A percentile compares a stretch with the other conserved stretches of the same genome.
Conservation (phyloP, 2,797 vertebrate genomes). For the Myiotriccus ornatus region DNA sequence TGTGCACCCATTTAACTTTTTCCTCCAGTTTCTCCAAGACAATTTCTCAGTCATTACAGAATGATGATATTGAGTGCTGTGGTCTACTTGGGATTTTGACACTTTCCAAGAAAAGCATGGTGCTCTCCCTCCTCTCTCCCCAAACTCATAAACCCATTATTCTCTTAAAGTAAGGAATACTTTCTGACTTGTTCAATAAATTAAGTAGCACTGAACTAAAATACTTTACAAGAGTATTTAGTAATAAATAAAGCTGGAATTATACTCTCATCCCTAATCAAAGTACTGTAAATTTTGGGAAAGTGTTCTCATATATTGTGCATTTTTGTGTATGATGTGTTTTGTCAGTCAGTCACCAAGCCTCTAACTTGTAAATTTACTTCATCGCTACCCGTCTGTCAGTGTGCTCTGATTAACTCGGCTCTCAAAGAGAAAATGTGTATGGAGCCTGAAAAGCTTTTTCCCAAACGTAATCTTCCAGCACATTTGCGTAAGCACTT, state of each 20-base stretch:
- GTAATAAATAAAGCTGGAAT: not conserved
- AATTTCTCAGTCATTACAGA: not conserved
- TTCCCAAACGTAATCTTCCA: not conserved
- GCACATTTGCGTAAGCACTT: slow-evolving; percentile 7
- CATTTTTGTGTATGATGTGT: not conserved
- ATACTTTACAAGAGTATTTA: not conserved
- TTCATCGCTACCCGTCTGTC: not conserved
- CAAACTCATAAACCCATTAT: not conserved
- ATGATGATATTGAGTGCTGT: not conserved
- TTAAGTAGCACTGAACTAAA: not conserved
- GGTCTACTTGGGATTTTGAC: not conserved
- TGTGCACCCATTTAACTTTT: not conserved
- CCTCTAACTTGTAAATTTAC: not conserved
- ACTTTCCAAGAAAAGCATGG: not conserved
- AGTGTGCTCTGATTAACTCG: not conserved
- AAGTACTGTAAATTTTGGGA: not conserved
- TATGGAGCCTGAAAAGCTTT: not conserved
- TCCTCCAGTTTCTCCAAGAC: not conserved
- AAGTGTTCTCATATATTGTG: not conserved
- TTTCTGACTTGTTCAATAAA: not conserved
- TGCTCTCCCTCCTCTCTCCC: not conserved
- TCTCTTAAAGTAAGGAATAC: not conserved
- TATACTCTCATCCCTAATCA: not conserved
- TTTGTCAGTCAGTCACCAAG: not conserved
- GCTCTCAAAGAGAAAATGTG: not conserved